phyloP scores from a whole-genome alignment of 2,888 invertebrate species.

The Hirtodrosophila cameraria region DNA sequence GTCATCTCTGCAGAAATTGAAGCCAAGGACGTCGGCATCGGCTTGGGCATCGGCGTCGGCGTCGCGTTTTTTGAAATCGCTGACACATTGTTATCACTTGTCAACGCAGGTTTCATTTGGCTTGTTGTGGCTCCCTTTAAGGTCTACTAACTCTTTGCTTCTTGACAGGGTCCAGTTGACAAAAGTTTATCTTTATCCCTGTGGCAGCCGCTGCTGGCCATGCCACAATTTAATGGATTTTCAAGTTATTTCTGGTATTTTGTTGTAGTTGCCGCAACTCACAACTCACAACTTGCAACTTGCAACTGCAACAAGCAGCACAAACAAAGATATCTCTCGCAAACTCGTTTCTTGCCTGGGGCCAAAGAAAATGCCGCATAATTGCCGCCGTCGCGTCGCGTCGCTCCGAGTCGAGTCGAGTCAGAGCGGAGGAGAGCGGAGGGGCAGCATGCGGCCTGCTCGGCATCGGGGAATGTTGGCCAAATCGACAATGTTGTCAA shows the following conservation, averaged over 20 bases:
- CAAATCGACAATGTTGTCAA: constrained; percentile 78
- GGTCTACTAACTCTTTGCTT: background rate
- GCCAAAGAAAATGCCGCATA: constrained; percentile 77
- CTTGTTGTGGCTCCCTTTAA: background rate
- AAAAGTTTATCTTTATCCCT: constrained; percentile 74
- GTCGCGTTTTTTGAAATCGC: constrained; percentile 35
- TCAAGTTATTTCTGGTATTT: constrained; percentile 78
- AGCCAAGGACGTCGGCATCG: constrained; percentile 66
- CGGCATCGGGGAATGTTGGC: constrained; percentile 33
- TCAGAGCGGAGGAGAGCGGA: background rate
- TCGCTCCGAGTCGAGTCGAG: too few species aligned
- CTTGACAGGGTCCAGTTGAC: constrained; percentile 37
- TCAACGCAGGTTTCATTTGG: constrained; percentile 52
- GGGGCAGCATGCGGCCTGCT: background rate
- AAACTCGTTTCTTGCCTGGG: constrained; percentile 68
- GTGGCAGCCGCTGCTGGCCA: constrained; percentile 22
- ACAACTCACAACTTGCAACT: constrained; percentile 20
- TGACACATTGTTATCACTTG: constrained; percentile 80
- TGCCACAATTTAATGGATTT: constrained; percentile 74
- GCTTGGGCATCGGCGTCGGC: constrained; percentile 50
- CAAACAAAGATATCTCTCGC: constrained; percentile 74
- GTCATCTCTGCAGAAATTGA: constrained; percentile 51
- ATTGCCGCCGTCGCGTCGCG: constrained; percentile 63
- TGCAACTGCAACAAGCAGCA: constrained; percentile 26
- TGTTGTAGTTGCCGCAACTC: constrained; percentile 67